A percentile compares a stretch with the other conserved stretches of the same genome.
phyloP scores from a whole-genome alignment of 2,797 vertebrate genomes.

The Pangasius larnaudii region DNA sequence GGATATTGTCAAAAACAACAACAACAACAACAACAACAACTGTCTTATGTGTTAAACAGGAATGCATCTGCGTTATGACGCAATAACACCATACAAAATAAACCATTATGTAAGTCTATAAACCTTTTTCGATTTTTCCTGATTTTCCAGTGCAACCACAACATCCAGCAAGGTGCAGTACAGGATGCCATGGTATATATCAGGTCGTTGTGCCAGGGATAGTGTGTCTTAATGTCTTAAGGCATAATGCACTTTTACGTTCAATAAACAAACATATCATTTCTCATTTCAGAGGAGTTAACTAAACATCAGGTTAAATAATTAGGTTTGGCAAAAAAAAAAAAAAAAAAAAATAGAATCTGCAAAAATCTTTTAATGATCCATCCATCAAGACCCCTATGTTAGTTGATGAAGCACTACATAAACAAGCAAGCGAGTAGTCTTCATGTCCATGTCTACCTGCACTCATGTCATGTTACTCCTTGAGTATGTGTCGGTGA shows the following conservation, averaged over 20 bases:
- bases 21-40: background rate
- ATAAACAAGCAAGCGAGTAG: background rate
- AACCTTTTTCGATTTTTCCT: background rate
- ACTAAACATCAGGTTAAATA: background rate
- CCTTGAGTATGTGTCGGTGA: background rate
- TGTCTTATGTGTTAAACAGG: background rate
- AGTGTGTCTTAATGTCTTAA: background rate
- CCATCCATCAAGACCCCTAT: background rate
- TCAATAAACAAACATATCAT: background rate
- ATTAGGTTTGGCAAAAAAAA: background rate
- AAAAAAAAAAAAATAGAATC: no score
- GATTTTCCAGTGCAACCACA: background rate
- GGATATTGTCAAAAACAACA: background rate
- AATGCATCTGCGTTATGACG: background rate
- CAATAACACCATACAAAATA: background rate
- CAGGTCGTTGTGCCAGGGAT: background rate
- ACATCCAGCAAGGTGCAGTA: background rate
- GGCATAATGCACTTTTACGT: background rate
- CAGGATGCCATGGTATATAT: background rate
- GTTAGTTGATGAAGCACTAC: background rate
- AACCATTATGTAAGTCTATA: background rate
- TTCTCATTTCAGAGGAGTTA: background rate
- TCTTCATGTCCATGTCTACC: conserved; percentile 14
- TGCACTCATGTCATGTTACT: conserved; percentile 24
- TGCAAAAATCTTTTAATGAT: background rate